These are phyloP conservation scores for Tringa solitaria DNA, from an alignment of 2,113 vertebrate species.

Conservation along the genomic window DNA sequence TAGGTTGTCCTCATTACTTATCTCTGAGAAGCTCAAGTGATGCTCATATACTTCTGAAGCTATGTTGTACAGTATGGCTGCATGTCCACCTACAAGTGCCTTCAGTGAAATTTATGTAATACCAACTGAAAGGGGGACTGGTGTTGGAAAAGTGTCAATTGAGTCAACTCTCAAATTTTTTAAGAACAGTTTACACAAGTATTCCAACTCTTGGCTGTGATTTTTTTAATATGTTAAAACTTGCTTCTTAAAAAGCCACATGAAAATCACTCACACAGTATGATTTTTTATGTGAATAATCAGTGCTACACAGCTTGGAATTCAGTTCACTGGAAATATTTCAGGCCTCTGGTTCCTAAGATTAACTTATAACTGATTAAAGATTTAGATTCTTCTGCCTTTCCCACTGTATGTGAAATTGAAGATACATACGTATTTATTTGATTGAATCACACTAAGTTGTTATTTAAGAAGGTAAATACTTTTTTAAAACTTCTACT, in stretches of 20 bases:
- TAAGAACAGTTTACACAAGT: not conserved
- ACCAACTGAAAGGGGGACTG: not conserved
- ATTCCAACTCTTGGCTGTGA: not conserved
- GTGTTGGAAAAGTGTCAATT: not conserved
- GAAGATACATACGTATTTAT: not conserved
- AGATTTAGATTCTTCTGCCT: not conserved
- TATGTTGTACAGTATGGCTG: not conserved
- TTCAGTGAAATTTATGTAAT: not conserved
- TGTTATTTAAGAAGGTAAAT: not conserved
- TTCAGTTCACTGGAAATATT: not conserved
- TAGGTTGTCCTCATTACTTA: not conserved
- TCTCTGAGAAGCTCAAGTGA: not conserved
- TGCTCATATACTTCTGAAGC: not conserved
- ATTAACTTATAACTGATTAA: not conserved
- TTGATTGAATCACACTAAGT: not conserved
- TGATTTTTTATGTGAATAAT: not conserved
- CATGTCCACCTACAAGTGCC: not conserved
- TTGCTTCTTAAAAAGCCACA: not conserved
- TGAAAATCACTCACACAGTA: not conserved
- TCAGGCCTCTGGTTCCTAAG: not conserved
- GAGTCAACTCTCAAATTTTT: not conserved
- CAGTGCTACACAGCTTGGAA: not conserved
- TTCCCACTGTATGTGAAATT: not conserved
- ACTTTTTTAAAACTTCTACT: fast-evolving
- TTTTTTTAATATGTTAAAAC: not conserved